phyloP scores from a whole-genome alignment of 2,888 invertebrate species.

The Euproctis similis region DNA sequence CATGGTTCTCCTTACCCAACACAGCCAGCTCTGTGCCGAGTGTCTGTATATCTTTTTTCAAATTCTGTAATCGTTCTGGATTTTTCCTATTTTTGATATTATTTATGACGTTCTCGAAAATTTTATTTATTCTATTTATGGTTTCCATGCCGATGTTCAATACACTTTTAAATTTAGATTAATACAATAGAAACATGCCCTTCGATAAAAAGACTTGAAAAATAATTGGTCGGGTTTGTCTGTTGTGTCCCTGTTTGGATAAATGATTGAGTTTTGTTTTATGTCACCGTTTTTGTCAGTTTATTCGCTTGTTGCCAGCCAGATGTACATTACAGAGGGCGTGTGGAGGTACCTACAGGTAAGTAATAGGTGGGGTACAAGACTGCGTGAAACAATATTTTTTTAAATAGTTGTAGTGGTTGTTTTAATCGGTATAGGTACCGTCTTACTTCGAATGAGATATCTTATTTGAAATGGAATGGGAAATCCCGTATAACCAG shows the following conservation, averaged over 20 bases:
- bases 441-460: no score
- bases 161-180: conserved; percentile 12
- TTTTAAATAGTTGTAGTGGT: no score
- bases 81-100: conserved; percentile 49
- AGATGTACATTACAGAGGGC: no score
- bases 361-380: no score
- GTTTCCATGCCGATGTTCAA: conserved; percentile 39
- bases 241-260: not conserved
- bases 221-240: not conserved
- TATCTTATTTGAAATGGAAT: no score
- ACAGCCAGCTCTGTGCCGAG: conserved; percentile 46
- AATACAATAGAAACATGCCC: not conserved
- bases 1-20: conserved; percentile 55
- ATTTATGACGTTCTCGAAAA: conserved; percentile 48
- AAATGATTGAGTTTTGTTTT: not conserved
- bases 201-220: not conserved
- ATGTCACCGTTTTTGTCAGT: not conserved
- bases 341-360: no score
- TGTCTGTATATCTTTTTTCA: conserved; percentile 51
- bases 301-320: not conserved
- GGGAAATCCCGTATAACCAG: no score
- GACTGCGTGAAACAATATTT: no score
- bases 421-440: no score
- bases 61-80: conserved; percentile 36
- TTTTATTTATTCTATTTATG: conserved; percentile 42